Base-by-base conservation (phyloP, 30 jellyfish, hydroid and myxozoan genomes). In the Aurelia aurita complex sp. Pacific region DNA sequence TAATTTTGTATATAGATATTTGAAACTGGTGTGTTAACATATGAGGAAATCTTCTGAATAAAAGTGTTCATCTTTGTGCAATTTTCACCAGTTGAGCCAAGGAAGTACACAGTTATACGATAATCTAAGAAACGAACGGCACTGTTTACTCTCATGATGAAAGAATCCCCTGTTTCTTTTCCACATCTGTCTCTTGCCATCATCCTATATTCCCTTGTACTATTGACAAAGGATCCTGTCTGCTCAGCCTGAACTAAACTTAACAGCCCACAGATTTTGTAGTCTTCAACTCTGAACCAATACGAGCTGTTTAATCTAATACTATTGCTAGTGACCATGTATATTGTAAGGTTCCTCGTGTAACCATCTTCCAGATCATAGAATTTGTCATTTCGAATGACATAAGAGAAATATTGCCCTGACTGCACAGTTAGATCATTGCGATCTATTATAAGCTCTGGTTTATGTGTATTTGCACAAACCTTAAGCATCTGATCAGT, bases 321-420 rank as follows among this genome's bases (percentile, higher is more conserved):
- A 50, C n/a, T 43, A 23, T 36, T 63, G 40, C 59, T 36, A 66
- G 85, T 85, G 2, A 91, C 69, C 57, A 86, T 46, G 42, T 29
- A 71, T 15, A 95, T 81, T 3, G 86, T 70, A n/a, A 95, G 80
- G 57, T 81, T 95, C 64, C 96, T 69, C 13, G 98, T 90, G 38
- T 35, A 71, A 34, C 99, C 99, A 86, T 95, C 97, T 86, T 95
- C 99, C 71, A 46, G 35, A 61, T 95, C 99, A 69, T 51, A 64
- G 43, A 95, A 95, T 40, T 96, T 92, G 29, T 90, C 91, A 53
- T 76, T 79, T 29, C 86, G 92, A 2, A 95, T 85, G 6, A 13
- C 88, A 50, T 89, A 95, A 10, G 85, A 63, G 54, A 84, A 71
- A 15, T 54, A 66, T 17, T 88, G 96, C 75, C 99, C 96, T 51